Evolutionary conservation across 2,113 vertebrate genomes (phyloP).

Genomic region (Ctenomys sociabilis): DNA sequence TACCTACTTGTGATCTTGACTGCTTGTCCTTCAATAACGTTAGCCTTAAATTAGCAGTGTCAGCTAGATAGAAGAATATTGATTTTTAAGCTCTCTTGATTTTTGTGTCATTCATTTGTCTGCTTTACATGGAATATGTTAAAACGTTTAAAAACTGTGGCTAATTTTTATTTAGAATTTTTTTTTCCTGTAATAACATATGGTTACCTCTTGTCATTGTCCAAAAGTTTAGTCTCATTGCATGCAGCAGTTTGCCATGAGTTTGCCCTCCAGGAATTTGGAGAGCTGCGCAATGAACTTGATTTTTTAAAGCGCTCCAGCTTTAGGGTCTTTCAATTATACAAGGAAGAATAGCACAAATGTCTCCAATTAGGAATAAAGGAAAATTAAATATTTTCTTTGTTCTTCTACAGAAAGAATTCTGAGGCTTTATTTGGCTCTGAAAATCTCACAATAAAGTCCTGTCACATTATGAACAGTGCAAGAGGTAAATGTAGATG

Average conservation of each 20-base stretch:
- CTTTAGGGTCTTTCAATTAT: not conserved
- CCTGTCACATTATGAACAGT: not conserved
- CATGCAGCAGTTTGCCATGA: not conserved
- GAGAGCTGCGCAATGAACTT: slow-evolving; percentile 33
- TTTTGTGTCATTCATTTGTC: slow-evolving; percentile 9
- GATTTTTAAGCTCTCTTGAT: not conserved
- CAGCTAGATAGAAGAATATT: not conserved
- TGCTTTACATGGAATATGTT: slow-evolving; percentile 36
- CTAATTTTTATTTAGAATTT: slow-evolving; percentile 63
- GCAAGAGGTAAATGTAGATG: not conserved
- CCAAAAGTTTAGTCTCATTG: slow-evolving; percentile 34
- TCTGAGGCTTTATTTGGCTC: slow-evolving; percentile 38
- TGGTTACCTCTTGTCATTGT: slow-evolving; percentile 54
- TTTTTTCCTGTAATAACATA: slow-evolving; percentile 37
- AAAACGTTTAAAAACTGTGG: slow-evolving; percentile 8
- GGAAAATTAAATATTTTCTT: slow-evolving; percentile 65
- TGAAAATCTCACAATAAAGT: not conserved
- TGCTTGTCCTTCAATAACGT: not conserved
- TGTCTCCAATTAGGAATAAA: slow-evolving; percentile 56
- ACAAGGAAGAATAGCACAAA: slow-evolving; percentile 14
- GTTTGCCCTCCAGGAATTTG: not conserved
- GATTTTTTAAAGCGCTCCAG: slow-evolving; percentile 53
- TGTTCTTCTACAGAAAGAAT: slow-evolving; percentile 25
- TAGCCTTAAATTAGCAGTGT: slow-evolving; percentile 9
- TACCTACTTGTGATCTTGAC: not conserved